Base-by-base conservation (phyloP, 2,888 invertebrate genomes). In the Ashinkailepas kermadecensis region DNA sequence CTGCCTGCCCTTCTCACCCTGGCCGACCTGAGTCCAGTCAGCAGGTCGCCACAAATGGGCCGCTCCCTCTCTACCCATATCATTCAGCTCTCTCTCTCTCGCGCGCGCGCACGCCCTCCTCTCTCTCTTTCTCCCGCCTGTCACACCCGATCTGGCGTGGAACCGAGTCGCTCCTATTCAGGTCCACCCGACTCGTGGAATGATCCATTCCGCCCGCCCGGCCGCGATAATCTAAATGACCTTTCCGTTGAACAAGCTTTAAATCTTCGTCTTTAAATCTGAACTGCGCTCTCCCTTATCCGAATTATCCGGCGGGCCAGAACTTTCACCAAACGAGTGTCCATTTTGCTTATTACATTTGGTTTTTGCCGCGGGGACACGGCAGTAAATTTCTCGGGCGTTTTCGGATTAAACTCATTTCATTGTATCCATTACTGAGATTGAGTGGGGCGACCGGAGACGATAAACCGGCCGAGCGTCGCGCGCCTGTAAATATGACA, bases 321-420 rank as follows among this genome's bases (percentile, higher is more conserved):
- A 56, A 74, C 54, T 74, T 74, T 56, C 74, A 74, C 74, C 74
- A 74, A 74, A 74, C 74, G 74, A 74, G 74, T 74, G 74, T 74
- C 74, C 74, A 74, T 74, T 74, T 74, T 74, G 74, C 74, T 74
- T 74, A 74, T 74, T 74, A 74, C 74, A 74, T 74, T 74, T 74
- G 74, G 74, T 74, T 74, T 74, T 74, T 74, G 74, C 74, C 74
- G 74, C 74, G 74, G 74, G 70, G 74, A 74, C 74, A 56, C 10
- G 74, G 74, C 74, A 54, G 74, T 74, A 74, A 74, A 74, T 74
- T 74, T 74, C 54, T 54, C 74, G 54, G 74, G 74, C 74, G 74
- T 74, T 74, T 74, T 74, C 74, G 74, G 74, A 74, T 74, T 74
- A 74, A 56, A 74, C 74, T 74, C 74, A 56, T 74, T 74, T 74